phyloP scores from a whole-genome alignment of 2,113 vertebrate species.

The Amphiprion percula region DNA sequence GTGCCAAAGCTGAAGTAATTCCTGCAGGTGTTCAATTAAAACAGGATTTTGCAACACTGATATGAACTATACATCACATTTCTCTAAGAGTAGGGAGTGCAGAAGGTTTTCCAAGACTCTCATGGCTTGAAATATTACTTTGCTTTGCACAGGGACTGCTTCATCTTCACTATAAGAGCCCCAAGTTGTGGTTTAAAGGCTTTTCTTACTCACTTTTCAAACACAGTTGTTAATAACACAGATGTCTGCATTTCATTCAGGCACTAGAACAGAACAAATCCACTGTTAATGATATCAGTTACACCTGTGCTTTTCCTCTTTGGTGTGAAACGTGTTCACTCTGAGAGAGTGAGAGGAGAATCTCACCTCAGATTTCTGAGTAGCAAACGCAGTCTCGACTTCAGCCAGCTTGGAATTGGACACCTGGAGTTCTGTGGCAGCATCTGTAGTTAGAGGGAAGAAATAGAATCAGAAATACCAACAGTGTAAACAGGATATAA shows the following conservation, averaged over 20 bases:
- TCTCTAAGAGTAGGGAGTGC: background rate
- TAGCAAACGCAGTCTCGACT: constrained; percentile 86
- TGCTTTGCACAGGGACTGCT: too few species aligned
- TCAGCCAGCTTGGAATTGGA: constrained; percentile 89
- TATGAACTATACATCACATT: background rate
- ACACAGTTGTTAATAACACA: too few species aligned
- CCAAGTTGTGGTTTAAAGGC: too few species aligned
- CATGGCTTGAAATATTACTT: too few species aligned
- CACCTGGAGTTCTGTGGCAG: constrained; percentile 87
- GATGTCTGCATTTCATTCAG: too few species aligned
- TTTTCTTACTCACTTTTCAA: too few species aligned
- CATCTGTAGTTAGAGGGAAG: constrained; percentile 79
- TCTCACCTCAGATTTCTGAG: constrained; percentile 91
- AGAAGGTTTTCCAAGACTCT: background rate
- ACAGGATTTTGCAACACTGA: background rate
- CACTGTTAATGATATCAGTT: too few species aligned
- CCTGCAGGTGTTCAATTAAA: background rate
- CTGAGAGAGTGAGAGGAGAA: background rate
- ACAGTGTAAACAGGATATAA: background rate
- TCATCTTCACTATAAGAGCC: too few species aligned
- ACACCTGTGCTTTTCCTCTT: too few species aligned
- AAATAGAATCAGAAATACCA: background rate
- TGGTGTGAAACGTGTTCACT: background rate
- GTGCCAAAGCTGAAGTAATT: too few species aligned
- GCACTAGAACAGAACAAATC: too few species aligned